Evolutionary conservation across 2,113 vertebrate genomes (phyloP).

Genomic region (Potamarius usumacintae): DNA sequence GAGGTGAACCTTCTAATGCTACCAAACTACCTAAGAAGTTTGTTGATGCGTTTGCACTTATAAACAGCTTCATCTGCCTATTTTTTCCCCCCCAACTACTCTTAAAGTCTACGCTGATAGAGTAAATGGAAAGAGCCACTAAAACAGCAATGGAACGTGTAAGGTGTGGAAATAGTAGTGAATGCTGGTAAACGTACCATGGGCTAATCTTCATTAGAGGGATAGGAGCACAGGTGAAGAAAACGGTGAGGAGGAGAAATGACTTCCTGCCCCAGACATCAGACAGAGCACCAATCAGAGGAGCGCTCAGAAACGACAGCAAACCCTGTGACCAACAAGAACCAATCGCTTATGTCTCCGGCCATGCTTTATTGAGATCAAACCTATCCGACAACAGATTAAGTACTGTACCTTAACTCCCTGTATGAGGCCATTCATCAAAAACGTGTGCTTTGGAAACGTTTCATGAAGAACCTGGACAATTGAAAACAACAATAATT

Average conservation of each 20-base stretch:
- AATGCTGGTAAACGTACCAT: conserved; percentile 71
- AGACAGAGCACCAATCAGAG: conserved; percentile 85
- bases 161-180: background rate
- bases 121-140: background rate
- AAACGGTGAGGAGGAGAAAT: conserved; percentile 86
- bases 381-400: background rate
- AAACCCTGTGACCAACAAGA: conserved; percentile 72
- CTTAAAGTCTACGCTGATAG: background rate
- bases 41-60: background rate
- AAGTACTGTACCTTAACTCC: conserved; percentile 78
- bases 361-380: background rate
- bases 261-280: conserved; percentile 90
- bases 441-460: conserved; percentile 86
- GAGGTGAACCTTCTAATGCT: background rate
- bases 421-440: conserved; percentile 88
- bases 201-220: conserved; percentile 90
- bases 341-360: background rate
- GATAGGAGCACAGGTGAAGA: conserved; percentile 88
- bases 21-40: background rate
- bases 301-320: conserved; percentile 85
- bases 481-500: background rate
- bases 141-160: background rate
- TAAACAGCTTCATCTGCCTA: background rate
- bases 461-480: conserved; percentile 83
- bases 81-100: background rate